phyloP scores from a whole-genome alignment of 1,140 invertebrate genomes.

The Laodelphax striatellus region DNA sequence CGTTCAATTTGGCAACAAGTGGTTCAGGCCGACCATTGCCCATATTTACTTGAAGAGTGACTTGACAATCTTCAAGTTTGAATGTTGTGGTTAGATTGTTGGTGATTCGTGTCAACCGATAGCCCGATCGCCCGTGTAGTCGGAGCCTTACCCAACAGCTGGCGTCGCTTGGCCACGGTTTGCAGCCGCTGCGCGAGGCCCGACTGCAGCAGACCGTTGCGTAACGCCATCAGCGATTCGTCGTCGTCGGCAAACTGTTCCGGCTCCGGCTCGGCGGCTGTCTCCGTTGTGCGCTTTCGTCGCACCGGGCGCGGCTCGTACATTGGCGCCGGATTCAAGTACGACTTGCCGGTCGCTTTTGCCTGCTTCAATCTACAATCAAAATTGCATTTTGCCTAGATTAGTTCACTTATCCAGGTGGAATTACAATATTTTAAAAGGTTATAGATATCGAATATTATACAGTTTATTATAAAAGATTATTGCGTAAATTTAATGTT shows the following conservation, averaged over 20 bases:
- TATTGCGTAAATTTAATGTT: no score
- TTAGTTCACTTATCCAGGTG: no score
- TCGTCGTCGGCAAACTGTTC: conserved; percentile 27
- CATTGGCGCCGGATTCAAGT: conserved; percentile 55
- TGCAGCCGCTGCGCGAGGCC: conserved; percentile 45
- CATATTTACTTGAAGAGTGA: no score
- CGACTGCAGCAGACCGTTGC: conserved; percentile 52
- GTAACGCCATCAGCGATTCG: conserved; percentile 39
- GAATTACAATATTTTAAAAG: no score
- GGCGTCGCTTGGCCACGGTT: conserved; percentile 44
- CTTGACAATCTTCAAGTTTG: no score
- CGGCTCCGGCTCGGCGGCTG: neutral
- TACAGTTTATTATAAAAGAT: no score
- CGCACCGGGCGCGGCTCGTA: conserved; percentile 34
- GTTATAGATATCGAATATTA: no score
- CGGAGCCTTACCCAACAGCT: conserved; percentile 28
- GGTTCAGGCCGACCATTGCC: no score
- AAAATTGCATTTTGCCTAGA: neutral
- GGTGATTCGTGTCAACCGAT: no score
- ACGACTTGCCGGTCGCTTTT: conserved; percentile 45
- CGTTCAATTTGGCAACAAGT: no score
- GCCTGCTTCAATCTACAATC: conserved; percentile 54
- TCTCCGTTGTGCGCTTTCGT: conserved; percentile 28
- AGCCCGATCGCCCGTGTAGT: no score
- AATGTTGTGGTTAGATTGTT: no score